phyloP scores from a whole-genome alignment of 2,113 vertebrate species.

The Sorex fumeus region DNA sequence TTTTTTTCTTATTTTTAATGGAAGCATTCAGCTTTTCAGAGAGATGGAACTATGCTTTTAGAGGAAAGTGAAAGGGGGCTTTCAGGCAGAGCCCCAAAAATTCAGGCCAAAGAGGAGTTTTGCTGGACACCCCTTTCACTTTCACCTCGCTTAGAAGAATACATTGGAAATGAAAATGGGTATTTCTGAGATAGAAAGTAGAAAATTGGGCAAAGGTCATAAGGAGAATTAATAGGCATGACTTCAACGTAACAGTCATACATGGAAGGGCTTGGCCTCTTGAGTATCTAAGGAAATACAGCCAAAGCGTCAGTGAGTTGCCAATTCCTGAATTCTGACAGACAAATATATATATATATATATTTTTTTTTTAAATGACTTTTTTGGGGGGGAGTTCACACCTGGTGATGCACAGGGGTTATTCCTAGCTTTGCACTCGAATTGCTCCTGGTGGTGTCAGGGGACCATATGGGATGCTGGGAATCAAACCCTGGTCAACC shows the following conservation, averaged over 20 bases:
- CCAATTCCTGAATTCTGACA: background rate
- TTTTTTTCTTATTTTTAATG: background rate
- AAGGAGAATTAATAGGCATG: slow-evolving; percentile 11
- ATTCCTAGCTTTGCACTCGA: no score
- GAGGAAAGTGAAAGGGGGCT: background rate
- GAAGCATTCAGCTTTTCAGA: slow-evolving; percentile 39
- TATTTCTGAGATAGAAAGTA: background rate
- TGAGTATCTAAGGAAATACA: background rate
- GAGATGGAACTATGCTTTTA: background rate
- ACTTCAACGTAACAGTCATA: background rate
- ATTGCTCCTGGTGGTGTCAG: no score
- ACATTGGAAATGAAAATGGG: background rate
- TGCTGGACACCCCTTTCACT: background rate
- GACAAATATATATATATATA: no score
- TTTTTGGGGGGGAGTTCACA: no score
- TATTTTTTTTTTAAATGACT: no score
- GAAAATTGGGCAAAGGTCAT: background rate
- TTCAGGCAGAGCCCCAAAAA: background rate
- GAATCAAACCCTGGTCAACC: no score
- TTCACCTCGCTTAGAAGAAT: background rate
- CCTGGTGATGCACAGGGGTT: no score
- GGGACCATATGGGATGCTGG: no score
- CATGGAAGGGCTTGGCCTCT: background rate
- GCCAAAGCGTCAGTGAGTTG: background rate
- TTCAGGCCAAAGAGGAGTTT: background rate